phyloP scores from a whole-genome alignment of 2,888 invertebrate species.

The Drosophila mimetica region DNA sequence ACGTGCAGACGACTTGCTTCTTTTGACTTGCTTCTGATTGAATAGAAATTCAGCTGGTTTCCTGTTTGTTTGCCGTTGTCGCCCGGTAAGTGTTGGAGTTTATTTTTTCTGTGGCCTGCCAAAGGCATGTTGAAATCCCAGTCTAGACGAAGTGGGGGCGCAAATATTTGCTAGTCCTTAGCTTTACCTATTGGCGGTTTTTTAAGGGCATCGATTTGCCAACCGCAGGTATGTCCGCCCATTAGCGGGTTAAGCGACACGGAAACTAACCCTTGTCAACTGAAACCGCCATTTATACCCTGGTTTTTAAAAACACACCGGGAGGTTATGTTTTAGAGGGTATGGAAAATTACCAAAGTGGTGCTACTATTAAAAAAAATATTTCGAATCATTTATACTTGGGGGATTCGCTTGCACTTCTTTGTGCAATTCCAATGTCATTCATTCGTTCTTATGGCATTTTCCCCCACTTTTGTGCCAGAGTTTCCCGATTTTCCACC shows the following conservation, averaged over 20 bases:
- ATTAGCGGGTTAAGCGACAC: conserved; percentile 35
- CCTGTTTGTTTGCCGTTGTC: conserved; percentile 56
- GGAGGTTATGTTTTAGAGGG: not conserved
- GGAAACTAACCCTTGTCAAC: conserved; percentile 14
- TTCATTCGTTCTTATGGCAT: conserved; percentile 8
- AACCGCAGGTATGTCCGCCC: conserved; percentile 25
- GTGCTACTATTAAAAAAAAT: not conserved
- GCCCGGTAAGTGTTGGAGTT: conserved; percentile 52
- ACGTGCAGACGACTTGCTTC: conserved; percentile 54
- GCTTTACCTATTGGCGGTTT: conserved; percentile 39
- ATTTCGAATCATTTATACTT: not conserved
- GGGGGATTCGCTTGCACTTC: not conserved
- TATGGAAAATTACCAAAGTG: not conserved
- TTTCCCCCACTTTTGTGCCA: conserved; percentile 2
- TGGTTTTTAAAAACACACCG: not conserved
- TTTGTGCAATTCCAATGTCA: conserved; percentile 6
- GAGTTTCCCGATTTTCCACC: conserved; percentile 13
- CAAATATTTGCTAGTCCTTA: conserved; percentile 52
- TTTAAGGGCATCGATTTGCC: conserved; percentile 29
- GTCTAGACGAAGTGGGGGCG: conserved; percentile 22
- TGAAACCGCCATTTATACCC: not conserved
- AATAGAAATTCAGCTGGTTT: conserved; percentile 52
- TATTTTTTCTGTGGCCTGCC: conserved; percentile 42
- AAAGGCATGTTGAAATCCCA: conserved; percentile 47
- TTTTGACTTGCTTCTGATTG: conserved; percentile 58